Conservation (phyloP, 2,113 vertebrate species). For the Pelvicachromis taeniatus region DNA sequence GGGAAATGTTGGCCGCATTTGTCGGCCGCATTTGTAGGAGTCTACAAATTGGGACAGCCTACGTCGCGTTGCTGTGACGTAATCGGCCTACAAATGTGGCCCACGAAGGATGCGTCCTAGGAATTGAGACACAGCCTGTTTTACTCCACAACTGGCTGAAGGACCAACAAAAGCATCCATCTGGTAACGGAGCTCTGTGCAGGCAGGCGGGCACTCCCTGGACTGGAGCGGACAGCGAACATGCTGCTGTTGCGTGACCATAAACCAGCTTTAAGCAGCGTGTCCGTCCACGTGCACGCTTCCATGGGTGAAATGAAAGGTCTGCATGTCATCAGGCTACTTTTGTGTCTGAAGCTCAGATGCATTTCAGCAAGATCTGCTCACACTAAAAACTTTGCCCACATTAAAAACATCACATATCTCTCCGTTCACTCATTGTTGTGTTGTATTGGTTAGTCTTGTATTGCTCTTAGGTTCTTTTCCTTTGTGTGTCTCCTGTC, state of each 20-base stretch:
- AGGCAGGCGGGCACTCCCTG: fast-evolving
- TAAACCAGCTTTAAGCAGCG: neutral
- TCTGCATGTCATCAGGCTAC: neutral
- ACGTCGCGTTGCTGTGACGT: no score
- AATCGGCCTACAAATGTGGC: no score
- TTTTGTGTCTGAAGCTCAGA: neutral
- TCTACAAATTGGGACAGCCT: no score
- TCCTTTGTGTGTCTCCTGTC: neutral
- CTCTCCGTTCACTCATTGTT: neutral
- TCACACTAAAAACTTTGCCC: neutral
- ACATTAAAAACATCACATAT: neutral
- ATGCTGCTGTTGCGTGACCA: no score
- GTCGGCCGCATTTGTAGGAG: no score
- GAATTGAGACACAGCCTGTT: no score
- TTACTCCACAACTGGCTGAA: no score
- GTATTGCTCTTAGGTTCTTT: neutral
- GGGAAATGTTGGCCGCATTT: no score
- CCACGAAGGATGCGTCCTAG: no score
- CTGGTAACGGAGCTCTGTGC: neutral
- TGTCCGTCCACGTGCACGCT: neutral
- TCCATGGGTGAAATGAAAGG: neutral
- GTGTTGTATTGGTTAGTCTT: neutral
- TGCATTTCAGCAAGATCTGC: neutral
- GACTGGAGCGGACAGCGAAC: fast-evolving
- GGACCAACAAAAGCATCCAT: no score